Base-by-base conservation (phyloP, 2,797 vertebrate species). In the Saxicola maurus region DNA sequence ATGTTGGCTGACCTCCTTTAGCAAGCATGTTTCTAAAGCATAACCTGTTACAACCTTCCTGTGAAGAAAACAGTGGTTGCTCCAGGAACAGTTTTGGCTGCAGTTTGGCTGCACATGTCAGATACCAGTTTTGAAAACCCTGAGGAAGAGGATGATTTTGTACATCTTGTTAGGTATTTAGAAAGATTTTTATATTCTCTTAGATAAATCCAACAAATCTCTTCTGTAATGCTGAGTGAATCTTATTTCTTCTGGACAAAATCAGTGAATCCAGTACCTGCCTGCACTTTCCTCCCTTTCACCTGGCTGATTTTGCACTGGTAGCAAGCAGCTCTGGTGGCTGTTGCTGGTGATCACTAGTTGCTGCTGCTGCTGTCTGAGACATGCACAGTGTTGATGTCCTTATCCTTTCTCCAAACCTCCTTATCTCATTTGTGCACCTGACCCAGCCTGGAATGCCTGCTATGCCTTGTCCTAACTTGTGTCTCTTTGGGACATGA, bases 341-440 rank as follows among this genome's bases (percentile, higher is more conserved):
- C 40, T 59, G 17, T 35, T 57, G 40, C 30, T 85, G 30, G 31
- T 78, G 85, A 27, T 65, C 21, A 19, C 24, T 17, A 4, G 30
- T 30, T 79, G 68, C 52, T 65, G 4, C 64, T 66, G 56, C 52
- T 80, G 53, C 60, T 71, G 68, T 8, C 52, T 52, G 73, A 80
- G 65, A 28, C 24, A 8, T 10, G n/a, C 10, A 10, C 0, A 1
- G 31, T 61, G 20, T 33, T 1, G 3, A 25, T 62, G 23, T 66
- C 74, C 69, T 51, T 23, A 6, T 35, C 48, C 37, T 46, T 69
- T 66, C 33, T 60, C 49, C 14, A 11, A 86, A 20, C 53, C 42
- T 73, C 40, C 45, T 86, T 86, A 45, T 80, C 83, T 74, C 17
- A 2, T 11, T 52, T 46, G 61, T 60, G 53, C 57, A 43, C 62